A percentile compares a stretch with the other conserved stretches of the same genome.
phyloP scores from a whole-genome alignment of 1,140 invertebrate species.

The roundworm (Caenorhabditis elegans) region WBcel235 BX284605.5:6098001-6098500 shows the following conservation, averaged over 20 bases:
- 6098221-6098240: not conserved
- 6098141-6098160: not conserved
- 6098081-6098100: not conserved
- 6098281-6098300: not conserved
- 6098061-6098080: not conserved
- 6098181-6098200: not conserved
- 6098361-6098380: no score
- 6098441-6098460: not conserved
- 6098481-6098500: not conserved
- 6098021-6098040: not conserved
- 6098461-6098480: not conserved
- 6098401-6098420: not conserved
- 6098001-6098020: not conserved
- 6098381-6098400: no score
- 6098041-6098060: not conserved
- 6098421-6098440: not conserved
- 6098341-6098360: not conserved
- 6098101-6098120: not conserved
- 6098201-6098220: no score
- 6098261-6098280: not conserved
- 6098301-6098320: not conserved
- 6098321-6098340: constrained; percentile 2
- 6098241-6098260: not conserved
- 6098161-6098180: not conserved
- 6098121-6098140: not conserved